Conservation (phyloP, 2,113 vertebrate genomes). For the Rhinogobius similis region DNA sequence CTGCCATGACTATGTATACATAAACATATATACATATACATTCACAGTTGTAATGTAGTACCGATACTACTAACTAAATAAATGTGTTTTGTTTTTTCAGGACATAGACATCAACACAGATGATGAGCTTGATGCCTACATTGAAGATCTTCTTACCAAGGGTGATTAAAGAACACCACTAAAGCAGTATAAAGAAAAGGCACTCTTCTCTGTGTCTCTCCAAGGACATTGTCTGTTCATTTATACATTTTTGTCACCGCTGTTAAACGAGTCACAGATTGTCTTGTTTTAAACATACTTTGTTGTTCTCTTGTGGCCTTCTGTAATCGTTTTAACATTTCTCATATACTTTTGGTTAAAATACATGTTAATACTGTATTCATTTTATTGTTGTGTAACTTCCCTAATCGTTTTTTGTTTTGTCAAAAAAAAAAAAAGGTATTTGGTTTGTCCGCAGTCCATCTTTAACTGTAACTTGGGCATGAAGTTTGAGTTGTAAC, state of each 20-base stretch:
- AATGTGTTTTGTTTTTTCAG: conserved; percentile 67
- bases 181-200: conserved; percentile 16
- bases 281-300: conserved; percentile 35
- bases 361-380: conserved; percentile 43
- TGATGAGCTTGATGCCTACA: conserved; percentile 96
- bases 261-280: conserved; percentile 12
- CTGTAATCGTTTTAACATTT: conserved; percentile 59
- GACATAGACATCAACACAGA: conserved; percentile 98
- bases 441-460: conserved; percentile 21
- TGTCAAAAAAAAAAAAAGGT: conserved; percentile 25
- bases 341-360: conserved; percentile 50
- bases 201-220: conserved; percentile 11
- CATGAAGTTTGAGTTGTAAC: conserved; percentile 8
- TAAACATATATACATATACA: too few species aligned
- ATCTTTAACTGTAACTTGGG: conserved; percentile 19
- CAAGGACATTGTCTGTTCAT: conserved; percentile 25
- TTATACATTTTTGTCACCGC: conserved; percentile 27
- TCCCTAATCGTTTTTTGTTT: conserved; percentile 25
- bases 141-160: conserved; percentile 95
- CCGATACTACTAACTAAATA: not conserved
- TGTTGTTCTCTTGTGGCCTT: conserved; percentile 38
- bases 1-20: too few species aligned
- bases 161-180: conserved; percentile 78
- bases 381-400: conserved; percentile 16
- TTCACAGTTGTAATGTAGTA: not conserved